Base-by-base conservation (phyloP, 2,113 vertebrate genomes). In the Nematolebias whitei region DNA sequence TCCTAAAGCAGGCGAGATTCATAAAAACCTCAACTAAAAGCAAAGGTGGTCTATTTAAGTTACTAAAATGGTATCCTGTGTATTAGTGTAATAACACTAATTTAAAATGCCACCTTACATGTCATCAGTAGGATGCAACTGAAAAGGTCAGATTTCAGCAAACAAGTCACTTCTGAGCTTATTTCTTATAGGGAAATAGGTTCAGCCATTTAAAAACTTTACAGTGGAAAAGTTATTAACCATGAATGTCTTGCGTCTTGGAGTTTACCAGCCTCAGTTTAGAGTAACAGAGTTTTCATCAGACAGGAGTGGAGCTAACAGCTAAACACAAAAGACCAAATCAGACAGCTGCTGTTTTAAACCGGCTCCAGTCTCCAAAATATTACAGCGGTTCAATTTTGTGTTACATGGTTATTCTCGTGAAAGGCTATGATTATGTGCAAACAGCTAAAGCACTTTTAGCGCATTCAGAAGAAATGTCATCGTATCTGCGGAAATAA, bases 111-210 rank as follows among this genome's bases (percentile, higher is more conserved):
- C 39, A 54, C 6, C 5, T 71, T n/a, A 24, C 32, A 66, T 22
- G 39, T 55, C 13, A 23, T 59, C n/a, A 29, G 15, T 39, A 43
- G 38, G 55, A 67, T 63, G 61, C 68, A 61, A 67, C 71, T 47
- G 32, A 62, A 29, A 44, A 44, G 12, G n/a, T 76, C 49, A 15
- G 20, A 59, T 65, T 45, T 47, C 60, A 12, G 39, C 73, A 29
- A 29, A 7, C 26, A 29, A 7, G 26, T 29, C 3, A 3, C 66
- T 79, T 71, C 76, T 87, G 74, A 85, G 76, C 57, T 50, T 73
- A 60, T 48, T 14, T 54, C 38, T 58, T 10, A 45, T 2, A 45
- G 18, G 8, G 6, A 18, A 7, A 47, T n/a, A n/a, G n/a, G 4
- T 20, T 3, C 18, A 3, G 24, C 22, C 22, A 15, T 23, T 16